A percentile compares a stretch with the other conserved stretches of the same genome.
Conservation (phyloP, 1,140 invertebrate species). For the Thalassaphorura encarpata region DNA sequence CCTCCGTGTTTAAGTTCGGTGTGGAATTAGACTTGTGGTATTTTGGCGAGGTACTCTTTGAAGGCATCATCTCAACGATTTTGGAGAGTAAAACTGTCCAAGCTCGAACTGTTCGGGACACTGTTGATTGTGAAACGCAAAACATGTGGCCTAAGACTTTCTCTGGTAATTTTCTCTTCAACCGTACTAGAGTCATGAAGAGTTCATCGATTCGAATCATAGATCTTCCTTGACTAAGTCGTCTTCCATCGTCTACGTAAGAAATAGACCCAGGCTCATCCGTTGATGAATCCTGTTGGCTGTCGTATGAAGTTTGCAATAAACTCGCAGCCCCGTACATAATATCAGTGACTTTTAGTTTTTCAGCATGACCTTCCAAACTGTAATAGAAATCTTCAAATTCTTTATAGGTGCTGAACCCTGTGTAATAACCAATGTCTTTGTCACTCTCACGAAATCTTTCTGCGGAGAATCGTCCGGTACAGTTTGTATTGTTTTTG, state of each 20-base stretch:
- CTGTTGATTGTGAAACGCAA: constrained; percentile 28
- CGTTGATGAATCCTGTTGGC: not conserved
- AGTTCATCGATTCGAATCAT: constrained; percentile 28
- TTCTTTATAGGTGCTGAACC: constrained; percentile 23
- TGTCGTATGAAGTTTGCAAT: not conserved
- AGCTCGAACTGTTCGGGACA: constrained; percentile 26
- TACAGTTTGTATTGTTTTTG: constrained; percentile 13
- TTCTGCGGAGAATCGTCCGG: constrained; percentile 24
- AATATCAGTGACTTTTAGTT: constrained; percentile 27
- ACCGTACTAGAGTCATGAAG: constrained; percentile 29
- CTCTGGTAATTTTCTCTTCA: constrained; percentile 26
- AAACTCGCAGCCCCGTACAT: constrained; percentile 21
- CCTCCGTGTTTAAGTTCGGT: not conserved
- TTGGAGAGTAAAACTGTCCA: constrained; percentile 29
- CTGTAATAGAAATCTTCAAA: constrained; percentile 28
- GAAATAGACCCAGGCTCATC: not conserved
- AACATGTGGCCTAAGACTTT: constrained; percentile 32
- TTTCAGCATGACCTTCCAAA: constrained; percentile 20
- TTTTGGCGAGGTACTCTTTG: not conserved
- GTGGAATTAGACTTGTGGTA: not conserved
- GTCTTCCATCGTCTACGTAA: not conserved
- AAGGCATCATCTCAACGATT: constrained; percentile 21
- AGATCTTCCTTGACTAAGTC: constrained; percentile 13
- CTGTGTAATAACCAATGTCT: constrained; percentile 32
- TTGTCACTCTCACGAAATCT: constrained; percentile 25